These are phyloP conservation scores for Leucoraja erinaceus DNA, from an alignment of 2,113 vertebrate species.

Conservation along the genomic window DNA sequence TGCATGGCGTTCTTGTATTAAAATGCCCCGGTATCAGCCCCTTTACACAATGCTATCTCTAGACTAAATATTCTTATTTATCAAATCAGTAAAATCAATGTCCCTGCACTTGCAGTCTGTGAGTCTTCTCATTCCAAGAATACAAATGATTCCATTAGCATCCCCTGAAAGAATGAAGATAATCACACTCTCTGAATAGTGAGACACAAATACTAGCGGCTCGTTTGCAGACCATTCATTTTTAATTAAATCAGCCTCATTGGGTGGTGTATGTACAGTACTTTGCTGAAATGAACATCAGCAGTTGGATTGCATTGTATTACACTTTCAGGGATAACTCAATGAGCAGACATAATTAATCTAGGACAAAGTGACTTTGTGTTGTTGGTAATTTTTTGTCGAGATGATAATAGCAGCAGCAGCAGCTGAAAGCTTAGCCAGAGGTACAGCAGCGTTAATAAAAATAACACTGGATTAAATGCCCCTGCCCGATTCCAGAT, in stretches of 20 bases:
- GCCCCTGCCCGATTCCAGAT: slow-evolving; percentile 42
- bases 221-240: slow-evolving; percentile 24
- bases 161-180: slow-evolving; percentile 15
- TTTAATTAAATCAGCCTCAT: slow-evolving; percentile 17
- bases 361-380: neutral
- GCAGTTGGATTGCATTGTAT: neutral
- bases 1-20: neutral
- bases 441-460: slow-evolving; percentile 46
- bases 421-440: slow-evolving; percentile 39
- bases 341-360: neutral
- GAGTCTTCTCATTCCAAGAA: slow-evolving; percentile 20
- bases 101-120: neutral
- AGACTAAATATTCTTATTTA: neutral
- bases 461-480: slow-evolving; percentile 49
- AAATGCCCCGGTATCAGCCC: neutral
- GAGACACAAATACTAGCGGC: too few relatives aligned
- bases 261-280: neutral
- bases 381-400: slow-evolving; percentile 12
- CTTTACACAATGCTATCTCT: neutral
- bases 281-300: neutral
- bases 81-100: slow-evolving; percentile 4
- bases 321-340: neutral
- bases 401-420: neutral
- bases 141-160: slow-evolving; percentile 15
- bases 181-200: neutral